These are phyloP conservation scores for Nilaparvata lugens DNA, from an alignment of 1,140 invertebrate genomes.

Conservation along the genomic window DNA sequence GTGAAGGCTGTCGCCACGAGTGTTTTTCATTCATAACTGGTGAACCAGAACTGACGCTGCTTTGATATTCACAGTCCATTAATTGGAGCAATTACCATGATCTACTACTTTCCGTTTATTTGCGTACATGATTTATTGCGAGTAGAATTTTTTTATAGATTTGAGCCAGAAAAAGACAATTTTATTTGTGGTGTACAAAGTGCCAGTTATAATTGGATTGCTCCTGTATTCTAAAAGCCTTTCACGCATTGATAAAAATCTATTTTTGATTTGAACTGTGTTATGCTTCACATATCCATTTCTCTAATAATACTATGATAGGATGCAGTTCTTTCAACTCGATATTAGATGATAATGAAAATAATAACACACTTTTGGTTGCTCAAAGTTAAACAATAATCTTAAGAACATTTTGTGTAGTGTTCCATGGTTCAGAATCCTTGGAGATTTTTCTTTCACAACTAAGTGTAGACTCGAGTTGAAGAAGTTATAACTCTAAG, in stretches of 20 bases:
- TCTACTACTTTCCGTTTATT: background rate
- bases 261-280: background rate
- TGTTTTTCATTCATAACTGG: background rate
- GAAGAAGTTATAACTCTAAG: too few species aligned
- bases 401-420: too few species aligned
- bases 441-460: too few species aligned
- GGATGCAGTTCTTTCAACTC: too few species aligned
- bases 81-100: background rate
- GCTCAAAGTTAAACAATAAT: too few species aligned
- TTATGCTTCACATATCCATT: background rate
- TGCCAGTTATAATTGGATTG: background rate
- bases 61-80: background rate
- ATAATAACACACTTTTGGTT: too few species aligned
- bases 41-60: background rate
- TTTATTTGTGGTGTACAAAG: constrained; percentile 3
- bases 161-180: background rate
- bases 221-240: background rate
- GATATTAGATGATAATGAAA: too few species aligned
- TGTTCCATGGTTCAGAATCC: too few species aligned
- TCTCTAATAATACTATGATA: too few species aligned
- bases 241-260: background rate
- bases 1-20: background rate
- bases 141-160: background rate
- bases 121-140: background rate
- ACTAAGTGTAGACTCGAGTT: too few species aligned